Percentiles rank a stretch among this genome's conserved stretches.
phyloP scores from a whole-genome alignment of 1,140 invertebrate species.

The Halotydeus destructor region DNA sequence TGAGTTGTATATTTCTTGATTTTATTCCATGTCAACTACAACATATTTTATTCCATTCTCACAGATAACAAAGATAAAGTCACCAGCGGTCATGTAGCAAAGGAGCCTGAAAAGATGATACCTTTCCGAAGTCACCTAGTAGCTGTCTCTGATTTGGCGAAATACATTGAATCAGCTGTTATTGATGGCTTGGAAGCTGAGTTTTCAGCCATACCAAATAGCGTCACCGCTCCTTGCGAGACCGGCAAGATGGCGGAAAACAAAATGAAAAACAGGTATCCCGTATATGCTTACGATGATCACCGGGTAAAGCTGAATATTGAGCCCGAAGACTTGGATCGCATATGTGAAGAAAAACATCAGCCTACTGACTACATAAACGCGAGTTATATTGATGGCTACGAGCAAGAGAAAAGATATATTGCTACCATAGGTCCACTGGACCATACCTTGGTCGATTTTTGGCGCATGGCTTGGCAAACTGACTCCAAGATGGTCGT shows the following conservation, averaged over 20 bases:
- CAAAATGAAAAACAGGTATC: constrained; percentile 51
- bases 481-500: constrained; percentile 47
- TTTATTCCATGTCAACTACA: too few relatives aligned
- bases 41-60: too few relatives aligned
- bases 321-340: constrained; percentile 19
- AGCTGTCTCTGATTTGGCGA: too few relatives aligned
- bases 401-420: constrained; percentile 40
- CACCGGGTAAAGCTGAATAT: constrained; percentile 23
- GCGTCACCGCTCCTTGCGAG: constrained; percentile 13
- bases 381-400: constrained; percentile 38
- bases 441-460: constrained; percentile 44
- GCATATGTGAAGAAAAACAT: too few relatives aligned
- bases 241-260: constrained; percentile 36
- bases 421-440: constrained; percentile 65
- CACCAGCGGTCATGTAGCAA: too few relatives aligned
- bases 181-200: too few relatives aligned
- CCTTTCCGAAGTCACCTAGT: neutral
- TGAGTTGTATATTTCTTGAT: too few relatives aligned
- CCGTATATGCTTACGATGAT: constrained; percentile 46
- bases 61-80: too few relatives aligned
- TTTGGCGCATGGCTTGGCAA: constrained; percentile 60
- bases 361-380: constrained; percentile 31
- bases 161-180: too few relatives aligned
- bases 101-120: too few relatives aligned
- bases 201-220: constrained; percentile 2